Evolutionary conservation across 1,140 invertebrate genomes (phyloP), one percentile per base, ranked within the genome.

Genomic region (Daktulosphaira vitifoliae): DNA sequence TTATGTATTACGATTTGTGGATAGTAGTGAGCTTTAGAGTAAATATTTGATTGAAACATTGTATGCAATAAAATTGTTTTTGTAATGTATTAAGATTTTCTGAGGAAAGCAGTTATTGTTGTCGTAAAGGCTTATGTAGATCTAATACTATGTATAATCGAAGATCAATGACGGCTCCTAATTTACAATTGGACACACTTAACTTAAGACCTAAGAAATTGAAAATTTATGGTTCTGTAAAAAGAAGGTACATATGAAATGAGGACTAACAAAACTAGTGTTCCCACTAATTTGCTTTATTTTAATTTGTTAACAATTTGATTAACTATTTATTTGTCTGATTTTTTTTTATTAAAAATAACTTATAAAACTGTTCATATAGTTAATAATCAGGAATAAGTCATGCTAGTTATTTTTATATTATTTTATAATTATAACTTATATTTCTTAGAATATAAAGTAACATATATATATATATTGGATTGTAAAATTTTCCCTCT

Each of bases 51-150:
- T n/a, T n/a, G n/a, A n/a, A n/a, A n/a, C n/a, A 20, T 16, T n/a
- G n/a, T 5, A 16, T 62, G 16, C 26, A 26, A 59, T 59, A 7
- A 22, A 33, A 44, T 46, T 59, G 8, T 46, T 59, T 59, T 59
- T 44, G 2, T 23, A 29, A 6, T 16, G 29, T 33, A 29, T 46
- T 46, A 62, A 62, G 56, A 39, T 62, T 62, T 37, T 62, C 56
- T 46, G 56, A 48, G 42, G 42, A 62, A 62, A 48, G 56, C 25
- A 62, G 56, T 42, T 62, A 62, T 25, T 62, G 56, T 46, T 62
- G 56, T 62, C 56, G 56, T 39, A 62, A 62, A 62, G 44, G 56
- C 46, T 39, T 26, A 62, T 29, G 56, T 9, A 62, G 44, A 62
- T 62, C 25, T 62, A 62, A 15, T 26, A 62, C 44, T 25, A 62